phyloP scores from a whole-genome alignment of 1,140 invertebrate genomes.

The Holcopasites calliopsidis region DNA sequence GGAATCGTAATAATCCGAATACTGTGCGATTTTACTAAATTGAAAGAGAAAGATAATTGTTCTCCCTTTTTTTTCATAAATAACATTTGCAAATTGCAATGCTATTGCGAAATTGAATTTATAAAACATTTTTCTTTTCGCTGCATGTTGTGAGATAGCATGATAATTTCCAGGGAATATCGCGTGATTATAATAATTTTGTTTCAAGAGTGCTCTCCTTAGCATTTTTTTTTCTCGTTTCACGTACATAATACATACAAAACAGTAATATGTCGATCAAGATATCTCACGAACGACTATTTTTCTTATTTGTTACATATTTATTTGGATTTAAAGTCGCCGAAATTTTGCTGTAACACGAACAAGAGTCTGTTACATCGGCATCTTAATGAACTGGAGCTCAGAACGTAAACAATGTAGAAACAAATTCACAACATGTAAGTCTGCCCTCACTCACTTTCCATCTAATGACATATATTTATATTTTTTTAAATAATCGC shows the following conservation, averaged over 20 bases:
- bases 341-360: slow-evolving; percentile 80
- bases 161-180: slow-evolving; percentile 52
- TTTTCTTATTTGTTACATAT: slow-evolving; percentile 80
- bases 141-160: slow-evolving; percentile 67
- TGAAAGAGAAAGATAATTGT: neutral
- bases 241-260: too few species aligned
- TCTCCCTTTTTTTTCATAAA: neutral
- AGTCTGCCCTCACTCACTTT: slow-evolving; percentile 75
- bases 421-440: slow-evolving; percentile 79
- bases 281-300: slow-evolving; percentile 66
- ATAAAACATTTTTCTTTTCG: slow-evolving; percentile 39
- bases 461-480: slow-evolving; percentile 63
- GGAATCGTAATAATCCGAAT: too few species aligned
- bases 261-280: slow-evolving; percentile 29
- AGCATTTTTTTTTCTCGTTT: slow-evolving; percentile 39
- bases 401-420: slow-evolving; percentile 78
- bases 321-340: slow-evolving; percentile 79
- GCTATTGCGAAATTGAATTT: slow-evolving; percentile 21
- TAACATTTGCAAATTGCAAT: slow-evolving; percentile 3
- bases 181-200: slow-evolving; percentile 42
- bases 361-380: slow-evolving; percentile 80
- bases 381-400: slow-evolving; percentile 80
- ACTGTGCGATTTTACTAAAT: neutral
- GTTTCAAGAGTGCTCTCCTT: slow-evolving; percentile 48
- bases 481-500: too few species aligned